phyloP scores from a whole-genome alignment of 2,888 invertebrate genomes.

The Homarus gammarus region DNA sequence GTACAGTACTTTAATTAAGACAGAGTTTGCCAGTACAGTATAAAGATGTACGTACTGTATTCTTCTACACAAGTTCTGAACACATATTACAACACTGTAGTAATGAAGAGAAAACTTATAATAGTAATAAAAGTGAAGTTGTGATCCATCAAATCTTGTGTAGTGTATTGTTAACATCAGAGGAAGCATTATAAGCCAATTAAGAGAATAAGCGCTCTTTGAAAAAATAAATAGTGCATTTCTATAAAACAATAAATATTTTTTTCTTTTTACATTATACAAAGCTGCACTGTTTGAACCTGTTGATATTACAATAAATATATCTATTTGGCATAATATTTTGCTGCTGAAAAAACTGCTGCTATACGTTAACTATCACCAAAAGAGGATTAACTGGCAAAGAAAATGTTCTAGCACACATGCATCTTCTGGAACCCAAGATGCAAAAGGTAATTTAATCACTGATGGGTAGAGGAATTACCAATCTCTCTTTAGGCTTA shows the following conservation, averaged over 20 bases:
- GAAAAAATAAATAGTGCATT: neutral
- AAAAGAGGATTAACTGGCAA: neutral
- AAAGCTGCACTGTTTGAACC: neutral
- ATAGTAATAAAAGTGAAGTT: neutral
- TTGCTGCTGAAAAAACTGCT: neutral
- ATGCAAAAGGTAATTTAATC: neutral
- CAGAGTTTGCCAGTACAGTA: no score
- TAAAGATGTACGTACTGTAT: no score
- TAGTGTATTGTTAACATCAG: neutral
- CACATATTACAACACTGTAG: no score
- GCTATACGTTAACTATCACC: neutral
- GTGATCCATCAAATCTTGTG: neutral
- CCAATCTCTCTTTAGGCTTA: neutral
- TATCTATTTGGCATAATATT: no score
- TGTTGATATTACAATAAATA: neutral
- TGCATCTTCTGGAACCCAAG: constrained; percentile 2
- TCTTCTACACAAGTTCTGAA: no score
- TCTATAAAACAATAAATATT: neutral
- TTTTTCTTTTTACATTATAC: neutral
- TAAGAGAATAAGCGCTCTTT: neutral
- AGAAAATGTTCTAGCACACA: neutral
- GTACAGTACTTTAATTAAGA: no score
- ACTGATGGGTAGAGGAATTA: neutral
- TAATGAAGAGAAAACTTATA: neutral
- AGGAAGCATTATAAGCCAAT: neutral